Evolutionary conservation across 2,113 vertebrate genomes (phyloP).

Genomic region (Aphelocoma coerulescens): DNA sequence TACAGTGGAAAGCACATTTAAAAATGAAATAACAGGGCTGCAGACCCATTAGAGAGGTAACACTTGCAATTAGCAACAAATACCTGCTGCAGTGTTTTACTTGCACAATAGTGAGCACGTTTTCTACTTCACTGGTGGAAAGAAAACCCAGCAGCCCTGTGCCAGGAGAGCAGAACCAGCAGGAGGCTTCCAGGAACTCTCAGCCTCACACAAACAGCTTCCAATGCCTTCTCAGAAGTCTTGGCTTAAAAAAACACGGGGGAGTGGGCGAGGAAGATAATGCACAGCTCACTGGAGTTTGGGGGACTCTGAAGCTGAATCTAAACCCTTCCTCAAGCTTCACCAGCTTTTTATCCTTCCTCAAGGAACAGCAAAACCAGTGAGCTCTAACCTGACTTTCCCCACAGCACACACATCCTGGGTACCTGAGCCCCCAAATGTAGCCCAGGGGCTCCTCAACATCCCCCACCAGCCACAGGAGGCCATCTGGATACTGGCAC

Average conservation of each 20-base stretch:
- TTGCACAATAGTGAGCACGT: not conserved
- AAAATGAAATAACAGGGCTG: not conserved
- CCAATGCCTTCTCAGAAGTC: not conserved
- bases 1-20: not conserved
- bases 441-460: not conserved
- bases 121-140: not conserved
- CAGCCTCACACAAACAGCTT: not conserved
- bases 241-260: not conserved
- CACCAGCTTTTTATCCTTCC: not conserved
- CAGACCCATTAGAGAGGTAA: not conserved
- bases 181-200: not conserved
- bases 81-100: not conserved
- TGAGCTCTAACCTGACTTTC: not conserved
- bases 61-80: not conserved
- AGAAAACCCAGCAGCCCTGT: not conserved
- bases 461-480: not conserved
- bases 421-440: rapidly evolving
- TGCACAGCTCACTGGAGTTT: not conserved
- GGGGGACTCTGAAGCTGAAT: not conserved
- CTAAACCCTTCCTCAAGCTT: not conserved
- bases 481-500: not conserved
- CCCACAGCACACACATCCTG: rapidly evolving
- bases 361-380: not conserved
- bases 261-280: not conserved
- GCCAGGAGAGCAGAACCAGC: not conserved